Evolutionary conservation across 2,113 vertebrate species (phyloP).

Genomic region (Holacanthus passer): DNA sequence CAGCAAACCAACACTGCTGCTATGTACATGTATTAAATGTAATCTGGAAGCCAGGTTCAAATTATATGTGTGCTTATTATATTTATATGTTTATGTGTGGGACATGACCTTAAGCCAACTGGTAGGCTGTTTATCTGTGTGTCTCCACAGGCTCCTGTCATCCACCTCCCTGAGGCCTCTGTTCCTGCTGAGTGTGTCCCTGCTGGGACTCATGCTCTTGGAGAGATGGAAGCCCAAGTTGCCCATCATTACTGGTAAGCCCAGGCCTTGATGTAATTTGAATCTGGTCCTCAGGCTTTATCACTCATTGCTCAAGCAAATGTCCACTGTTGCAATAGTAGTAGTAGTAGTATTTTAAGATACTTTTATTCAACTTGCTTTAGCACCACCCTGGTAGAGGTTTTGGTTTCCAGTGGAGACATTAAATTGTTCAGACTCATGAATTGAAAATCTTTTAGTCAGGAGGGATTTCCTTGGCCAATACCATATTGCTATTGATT

Average conservation of each 20-base stretch:
- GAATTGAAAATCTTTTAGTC: neutral
- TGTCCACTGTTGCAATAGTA: neutral
- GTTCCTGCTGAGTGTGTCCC: slow-evolving; percentile 91
- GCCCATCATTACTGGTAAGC: slow-evolving; percentile 86
- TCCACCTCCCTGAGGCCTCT: slow-evolving; percentile 92
- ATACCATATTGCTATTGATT: neutral
- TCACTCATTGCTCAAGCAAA: neutral
- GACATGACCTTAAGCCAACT: neutral
- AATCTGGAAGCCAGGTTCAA: neutral
- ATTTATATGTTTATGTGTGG: neutral
- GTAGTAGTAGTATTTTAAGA: too few relatives aligned
- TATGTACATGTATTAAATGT: neutral
- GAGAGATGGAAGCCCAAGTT: slow-evolving; percentile 94
- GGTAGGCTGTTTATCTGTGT: neutral
- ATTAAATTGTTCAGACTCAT: neutral
- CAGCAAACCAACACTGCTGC: neutral
- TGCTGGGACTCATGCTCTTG: slow-evolving; percentile 91
- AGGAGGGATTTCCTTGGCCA: neutral
- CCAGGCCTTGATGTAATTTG: neutral
- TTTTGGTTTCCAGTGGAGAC: neutral
- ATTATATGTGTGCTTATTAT: neutral
- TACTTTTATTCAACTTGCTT: neutral
- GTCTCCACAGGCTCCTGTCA: slow-evolving; percentile 90
- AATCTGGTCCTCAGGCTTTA: neutral
- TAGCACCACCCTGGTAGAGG: neutral